Percentiles rank a stretch among this genome's conserved stretches.
These are phyloP conservation scores for Podarcis siculus DNA, from an alignment of 2,797 vertebrate species.

Conservation along the genomic window DNA sequence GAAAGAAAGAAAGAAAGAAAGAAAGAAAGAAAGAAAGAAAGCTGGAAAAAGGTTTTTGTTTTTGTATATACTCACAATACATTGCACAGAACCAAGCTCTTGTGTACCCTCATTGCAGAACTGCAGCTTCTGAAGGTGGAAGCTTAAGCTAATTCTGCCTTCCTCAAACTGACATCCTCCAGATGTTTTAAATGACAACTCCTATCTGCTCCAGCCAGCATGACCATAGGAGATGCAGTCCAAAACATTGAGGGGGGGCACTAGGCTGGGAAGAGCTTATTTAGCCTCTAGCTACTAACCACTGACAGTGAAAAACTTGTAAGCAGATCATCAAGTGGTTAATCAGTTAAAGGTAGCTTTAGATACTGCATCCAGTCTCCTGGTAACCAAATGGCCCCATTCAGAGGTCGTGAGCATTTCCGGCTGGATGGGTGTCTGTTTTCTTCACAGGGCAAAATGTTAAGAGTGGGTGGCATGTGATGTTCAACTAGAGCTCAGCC, in stretches of 20 bases:
- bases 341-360: constrained; percentile 12
- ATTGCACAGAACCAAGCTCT: too few relatives aligned
- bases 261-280: too few relatives aligned
- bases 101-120: too few relatives aligned
- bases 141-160: background rate
- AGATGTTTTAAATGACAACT: too few relatives aligned
- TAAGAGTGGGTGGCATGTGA: background rate
- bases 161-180: too few relatives aligned
- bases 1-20: too few relatives aligned
- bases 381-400: constrained; percentile 51
- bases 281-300: background rate
- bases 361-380: constrained; percentile 42
- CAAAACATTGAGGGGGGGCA: too few relatives aligned
- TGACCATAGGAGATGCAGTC: too few relatives aligned
- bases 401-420: constrained; percentile 53
- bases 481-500: constrained; percentile 64
- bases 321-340: constrained; percentile 24
- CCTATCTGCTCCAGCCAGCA: too few relatives aligned
- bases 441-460: constrained; percentile 29
- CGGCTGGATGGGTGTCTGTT: constrained; percentile 62
- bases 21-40: too few relatives aligned
- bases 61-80: too few relatives aligned
- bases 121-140: background rate
- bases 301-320: background rate
- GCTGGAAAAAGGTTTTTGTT: too few relatives aligned